Conservation (phyloP, 2,888 invertebrate species). For the Caenorhabditis doughertyi region DNA sequence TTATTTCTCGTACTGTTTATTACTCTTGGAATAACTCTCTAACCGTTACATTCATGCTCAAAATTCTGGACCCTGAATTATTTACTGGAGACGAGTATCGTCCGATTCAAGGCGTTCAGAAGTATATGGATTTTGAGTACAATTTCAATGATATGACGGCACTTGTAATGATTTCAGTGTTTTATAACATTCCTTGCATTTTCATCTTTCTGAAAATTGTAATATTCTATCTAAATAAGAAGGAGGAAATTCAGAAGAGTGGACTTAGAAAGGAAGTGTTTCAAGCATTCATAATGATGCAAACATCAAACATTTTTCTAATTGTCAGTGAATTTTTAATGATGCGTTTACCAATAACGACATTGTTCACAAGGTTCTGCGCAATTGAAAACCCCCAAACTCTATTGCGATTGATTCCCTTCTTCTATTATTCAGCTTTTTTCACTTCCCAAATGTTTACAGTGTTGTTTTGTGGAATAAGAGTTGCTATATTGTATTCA, state of each 20-base stretch:
- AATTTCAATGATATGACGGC: background rate
- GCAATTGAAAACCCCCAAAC: background rate
- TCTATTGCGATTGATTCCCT: background rate
- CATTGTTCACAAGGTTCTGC: background rate
- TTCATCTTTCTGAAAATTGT: background rate
- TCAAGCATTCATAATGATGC: conserved; percentile 9
- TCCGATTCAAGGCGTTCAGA: background rate
- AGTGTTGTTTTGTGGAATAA: background rate
- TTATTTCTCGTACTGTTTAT: too few species aligned
- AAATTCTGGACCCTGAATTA: too few species aligned
- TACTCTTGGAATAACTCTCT: too few species aligned
- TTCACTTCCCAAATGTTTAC: conserved; percentile 7
- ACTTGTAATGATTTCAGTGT: background rate
- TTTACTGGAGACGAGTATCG: too few species aligned
- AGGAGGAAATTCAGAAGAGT: conserved; percentile 6
- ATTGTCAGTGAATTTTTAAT: background rate
- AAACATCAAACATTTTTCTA: background rate
- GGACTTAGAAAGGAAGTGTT: background rate
- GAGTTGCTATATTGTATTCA: background rate
- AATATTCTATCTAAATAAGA: background rate
- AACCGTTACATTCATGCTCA: too few species aligned
- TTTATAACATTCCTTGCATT: background rate
- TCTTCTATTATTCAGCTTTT: background rate
- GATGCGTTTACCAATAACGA: background rate
- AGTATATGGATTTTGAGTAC: background rate